phyloP scores from a whole-genome alignment of 2,888 invertebrate species.

The Psococerastis gibbosa region DNA sequence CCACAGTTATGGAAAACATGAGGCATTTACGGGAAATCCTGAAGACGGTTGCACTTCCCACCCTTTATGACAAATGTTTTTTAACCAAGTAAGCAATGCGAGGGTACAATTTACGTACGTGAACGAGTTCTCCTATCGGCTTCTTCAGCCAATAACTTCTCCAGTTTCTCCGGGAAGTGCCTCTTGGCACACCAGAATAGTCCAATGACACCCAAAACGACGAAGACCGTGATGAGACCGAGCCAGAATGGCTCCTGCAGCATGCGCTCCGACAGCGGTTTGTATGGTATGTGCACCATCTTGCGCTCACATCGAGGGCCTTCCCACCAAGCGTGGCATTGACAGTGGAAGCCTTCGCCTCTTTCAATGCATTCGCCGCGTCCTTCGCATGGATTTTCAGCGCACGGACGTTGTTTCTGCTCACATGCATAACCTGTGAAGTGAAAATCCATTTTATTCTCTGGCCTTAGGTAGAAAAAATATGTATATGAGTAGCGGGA shows the following conservation, averaged over 20 bases:
- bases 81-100: too few relatives aligned
- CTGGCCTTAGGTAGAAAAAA: too few relatives aligned
- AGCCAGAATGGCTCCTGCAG: slow-evolving; percentile 79
- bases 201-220: slow-evolving; percentile 58
- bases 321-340: slow-evolving; percentile 56
- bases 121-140: slow-evolving; percentile 45
- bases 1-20: too few relatives aligned
- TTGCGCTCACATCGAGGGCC: slow-evolving; percentile 46
- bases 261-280: slow-evolving; percentile 59
- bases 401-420: slow-evolving; percentile 47
- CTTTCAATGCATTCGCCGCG: slow-evolving; percentile 52
- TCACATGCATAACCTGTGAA: slow-evolving; percentile 33
- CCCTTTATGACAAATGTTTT: too few relatives aligned
- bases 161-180: slow-evolving; percentile 71
- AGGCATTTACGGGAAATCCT: too few relatives aligned
- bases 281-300: slow-evolving; percentile 48
- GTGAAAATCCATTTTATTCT: too few relatives aligned
- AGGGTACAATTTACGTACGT: too few relatives aligned
- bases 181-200: slow-evolving; percentile 68
- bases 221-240: slow-evolving; percentile 65
- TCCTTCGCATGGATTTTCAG: slow-evolving; percentile 51
- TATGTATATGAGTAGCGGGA: too few relatives aligned
- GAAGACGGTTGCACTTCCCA: too few relatives aligned
- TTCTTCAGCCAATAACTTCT: slow-evolving; percentile 63
- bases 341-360: slow-evolving; percentile 44